Evolutionary conservation across 1,140 invertebrate species (phyloP), one percentile per base, ranked within the genome.

Genomic region (Diplogasteroides magnus): DNA sequence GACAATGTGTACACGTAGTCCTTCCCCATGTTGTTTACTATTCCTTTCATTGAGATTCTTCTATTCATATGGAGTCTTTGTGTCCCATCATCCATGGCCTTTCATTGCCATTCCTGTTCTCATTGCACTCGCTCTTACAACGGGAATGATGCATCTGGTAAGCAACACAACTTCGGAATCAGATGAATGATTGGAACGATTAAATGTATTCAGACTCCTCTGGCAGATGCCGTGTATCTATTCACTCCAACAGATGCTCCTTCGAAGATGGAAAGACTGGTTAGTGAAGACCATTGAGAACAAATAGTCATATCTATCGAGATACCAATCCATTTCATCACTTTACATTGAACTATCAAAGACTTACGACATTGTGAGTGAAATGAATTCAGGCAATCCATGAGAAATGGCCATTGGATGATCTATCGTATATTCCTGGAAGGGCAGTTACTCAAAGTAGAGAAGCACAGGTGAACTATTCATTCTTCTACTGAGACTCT

Each of bases 361-460:
- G 37, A 62, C 3, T 31, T 31, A 25, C 1, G 57, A 59, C 23
- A 2, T 31, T 55, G 23, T 73, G 63, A n/a, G 76, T 79, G 65
- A 68, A 62, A 13, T 77, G 79, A 57, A 59, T 80, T 26, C 79
- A 82, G 48, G 67, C 73, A 19, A 78, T 82, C 31, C 80, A 82
- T 61, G 80, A 82, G 28, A 59, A 76, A 15, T 82, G 80, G 80
- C 81, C 80, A 28, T 60, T 82, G 2, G 60, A 67, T 23, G 78
- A 82, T 64, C 74, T 75, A 31, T 75, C 37, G 48, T 82, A 81
- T 64, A 79, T 82, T 57, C 80, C 80, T 26, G 80, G 80, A 15
- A 48, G 81, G 56, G 71, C 82, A 14, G 80, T 82, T 15, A 82
- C 80, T 3, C 81, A 83, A 56, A 80, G 75, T 55, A 48, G 80